phyloP scores from a whole-genome alignment of 1,140 invertebrate genomes.

The Drosophila sturtevanti region DNA sequence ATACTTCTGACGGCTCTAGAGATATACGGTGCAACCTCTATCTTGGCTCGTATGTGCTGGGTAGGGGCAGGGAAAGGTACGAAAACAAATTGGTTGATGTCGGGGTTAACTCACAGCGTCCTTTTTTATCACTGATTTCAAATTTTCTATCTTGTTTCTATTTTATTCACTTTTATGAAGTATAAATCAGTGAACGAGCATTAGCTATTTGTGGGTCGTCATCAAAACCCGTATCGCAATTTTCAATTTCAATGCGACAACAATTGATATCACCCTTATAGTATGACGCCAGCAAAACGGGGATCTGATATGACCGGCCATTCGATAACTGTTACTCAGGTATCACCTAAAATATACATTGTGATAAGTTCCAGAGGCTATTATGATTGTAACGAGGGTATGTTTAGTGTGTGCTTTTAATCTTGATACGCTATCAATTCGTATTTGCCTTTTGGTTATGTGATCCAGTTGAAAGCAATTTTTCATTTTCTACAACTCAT shows the following conservation, averaged over 20 bases:
- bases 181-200: conserved; percentile 53
- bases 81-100: not conserved
- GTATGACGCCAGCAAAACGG: conserved; percentile 6
- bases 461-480: conserved; percentile 22
- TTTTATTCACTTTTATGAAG: conserved; percentile 41
- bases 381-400: conserved; percentile 36
- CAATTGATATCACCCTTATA: not conserved
- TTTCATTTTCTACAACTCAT: not conserved
- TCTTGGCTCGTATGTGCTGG: not conserved
- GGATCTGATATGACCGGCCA: not conserved
- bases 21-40: conserved; percentile 8
- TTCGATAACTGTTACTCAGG: not conserved
- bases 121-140: conserved; percentile 19
- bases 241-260: conserved; percentile 5
- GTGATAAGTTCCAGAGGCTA: conserved; percentile 36
- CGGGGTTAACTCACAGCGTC: conserved; percentile 32
- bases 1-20: conserved; percentile 12
- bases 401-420: conserved; percentile 26
- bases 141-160: conserved; percentile 22
- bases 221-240: not conserved
- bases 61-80: not conserved
- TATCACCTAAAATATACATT: conserved; percentile 4
- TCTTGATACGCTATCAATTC: conserved; percentile 34
- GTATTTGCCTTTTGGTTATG: conserved; percentile 19
- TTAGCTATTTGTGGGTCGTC: conserved; percentile 8